Conservation (phyloP, 1,140 invertebrate genomes). For the Choristoneura fumiferana region DNA sequence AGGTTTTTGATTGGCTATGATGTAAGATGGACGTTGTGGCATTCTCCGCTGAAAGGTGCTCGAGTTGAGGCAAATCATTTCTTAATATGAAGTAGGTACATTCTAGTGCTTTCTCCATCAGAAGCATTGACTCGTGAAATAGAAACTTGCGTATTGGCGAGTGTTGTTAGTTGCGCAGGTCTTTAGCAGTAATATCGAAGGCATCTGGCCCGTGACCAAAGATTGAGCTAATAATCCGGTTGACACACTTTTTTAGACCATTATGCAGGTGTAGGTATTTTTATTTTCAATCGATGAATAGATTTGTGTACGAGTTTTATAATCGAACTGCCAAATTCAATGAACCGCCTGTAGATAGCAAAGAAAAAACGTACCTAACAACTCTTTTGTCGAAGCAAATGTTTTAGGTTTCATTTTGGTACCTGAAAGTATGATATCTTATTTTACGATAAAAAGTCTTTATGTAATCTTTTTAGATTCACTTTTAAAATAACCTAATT, state of each 20-base stretch:
- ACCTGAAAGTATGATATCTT: too few relatives aligned
- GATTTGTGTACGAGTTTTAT: background rate
- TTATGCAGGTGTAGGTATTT: background rate
- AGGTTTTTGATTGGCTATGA: background rate
- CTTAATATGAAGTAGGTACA: constrained; percentile 17
- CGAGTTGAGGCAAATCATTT: constrained; percentile 22
- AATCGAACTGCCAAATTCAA: constrained; percentile 6
- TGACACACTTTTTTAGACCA: constrained; percentile 8
- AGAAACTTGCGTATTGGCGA: constrained; percentile 52
- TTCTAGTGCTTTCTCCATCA: constrained; percentile 43
- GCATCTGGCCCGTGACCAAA: constrained; percentile 46
- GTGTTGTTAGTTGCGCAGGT: constrained; percentile 4
- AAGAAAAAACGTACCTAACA: too few relatives aligned
- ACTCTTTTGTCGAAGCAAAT: too few relatives aligned
- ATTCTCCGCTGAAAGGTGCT: background rate
- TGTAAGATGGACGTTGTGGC: background rate
- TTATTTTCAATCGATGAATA: constrained; percentile 15
- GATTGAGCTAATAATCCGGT: constrained; percentile 23
- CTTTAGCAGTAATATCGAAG: constrained; percentile 20
- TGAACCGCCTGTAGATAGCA: too few relatives aligned
- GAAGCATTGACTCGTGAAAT: constrained; percentile 59
- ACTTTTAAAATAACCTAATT: too few relatives aligned
- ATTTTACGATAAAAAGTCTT: too few relatives aligned
- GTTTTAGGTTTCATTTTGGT: too few relatives aligned
- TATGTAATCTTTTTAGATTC: too few relatives aligned